phyloP scores from a whole-genome alignment of 2,113 vertebrate genomes.

The Phyllostomus hastatus region DNA sequence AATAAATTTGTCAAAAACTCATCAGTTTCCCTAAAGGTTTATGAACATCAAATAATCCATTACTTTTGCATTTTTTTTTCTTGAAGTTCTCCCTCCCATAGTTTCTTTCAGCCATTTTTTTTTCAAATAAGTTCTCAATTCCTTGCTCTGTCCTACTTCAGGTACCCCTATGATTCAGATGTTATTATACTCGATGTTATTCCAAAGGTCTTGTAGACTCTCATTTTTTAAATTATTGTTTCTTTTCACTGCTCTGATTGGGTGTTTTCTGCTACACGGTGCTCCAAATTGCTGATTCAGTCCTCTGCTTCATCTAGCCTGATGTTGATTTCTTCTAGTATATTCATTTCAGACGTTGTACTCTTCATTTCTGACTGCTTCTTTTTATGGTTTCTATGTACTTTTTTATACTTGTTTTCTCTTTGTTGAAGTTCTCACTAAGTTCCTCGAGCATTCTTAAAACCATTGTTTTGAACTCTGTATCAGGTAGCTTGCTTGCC shows the following conservation, averaged over 20 bases:
- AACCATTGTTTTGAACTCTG: neutral
- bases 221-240: neutral
- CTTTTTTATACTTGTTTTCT: neutral
- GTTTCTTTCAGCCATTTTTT: neutral
- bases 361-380: neutral
- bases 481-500: neutral
- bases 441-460: neutral
- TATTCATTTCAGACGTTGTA: neutral
- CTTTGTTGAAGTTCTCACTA: neutral
- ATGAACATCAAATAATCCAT: neutral
- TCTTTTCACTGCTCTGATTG: neutral
- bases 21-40: neutral
- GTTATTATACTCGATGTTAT: neutral
- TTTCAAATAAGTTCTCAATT: neutral
- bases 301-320: neutral
- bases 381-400: neutral
- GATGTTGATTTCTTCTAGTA: neutral
- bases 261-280: neutral
- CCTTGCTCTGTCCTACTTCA: neutral
- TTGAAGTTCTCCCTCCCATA: neutral
- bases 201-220: neutral
- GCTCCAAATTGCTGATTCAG: neutral
- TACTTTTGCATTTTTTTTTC: constrained; percentile 2
- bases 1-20: neutral
- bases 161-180: neutral